Evolutionary conservation across 2,113 vertebrate species (phyloP).

Genomic region (Axis porcinus): DNA sequence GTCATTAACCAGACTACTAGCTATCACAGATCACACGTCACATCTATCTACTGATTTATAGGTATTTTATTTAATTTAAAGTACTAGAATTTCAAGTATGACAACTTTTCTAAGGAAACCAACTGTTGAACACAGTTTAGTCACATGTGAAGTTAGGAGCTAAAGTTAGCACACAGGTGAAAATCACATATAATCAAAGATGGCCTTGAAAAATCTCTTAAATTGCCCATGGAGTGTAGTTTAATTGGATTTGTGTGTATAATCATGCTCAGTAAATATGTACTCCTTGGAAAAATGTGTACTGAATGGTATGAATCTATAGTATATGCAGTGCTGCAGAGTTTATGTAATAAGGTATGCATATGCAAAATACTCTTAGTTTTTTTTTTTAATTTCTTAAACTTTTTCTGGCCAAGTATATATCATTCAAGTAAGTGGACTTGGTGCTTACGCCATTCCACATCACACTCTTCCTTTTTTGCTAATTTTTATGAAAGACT

Average conservation of each 20-base stretch:
- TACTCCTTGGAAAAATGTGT: not conserved
- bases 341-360: not conserved
- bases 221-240: not conserved
- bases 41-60: not conserved
- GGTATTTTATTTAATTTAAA: slow-evolving; percentile 26
- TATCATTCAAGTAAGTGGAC: not conserved
- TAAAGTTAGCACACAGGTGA: not conserved
- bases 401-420: not conserved
- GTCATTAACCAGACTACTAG: not conserved
- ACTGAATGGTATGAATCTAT: not conserved
- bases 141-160: not conserved
- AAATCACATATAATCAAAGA: not conserved
- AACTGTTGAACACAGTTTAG: not conserved
- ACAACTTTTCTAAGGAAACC: not conserved
- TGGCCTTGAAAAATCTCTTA: not conserved
- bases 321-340: not conserved
- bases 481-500: not conserved
- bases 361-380: not conserved
- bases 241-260: not conserved
- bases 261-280: not conserved
- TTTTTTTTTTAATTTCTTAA: not conserved
- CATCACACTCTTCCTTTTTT: not conserved
- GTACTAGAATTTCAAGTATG: not conserved
- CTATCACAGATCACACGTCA: not conserved
- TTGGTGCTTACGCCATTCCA: not conserved